Conservation (phyloP, 23 tunicate species). For the Styela clava region DNA sequence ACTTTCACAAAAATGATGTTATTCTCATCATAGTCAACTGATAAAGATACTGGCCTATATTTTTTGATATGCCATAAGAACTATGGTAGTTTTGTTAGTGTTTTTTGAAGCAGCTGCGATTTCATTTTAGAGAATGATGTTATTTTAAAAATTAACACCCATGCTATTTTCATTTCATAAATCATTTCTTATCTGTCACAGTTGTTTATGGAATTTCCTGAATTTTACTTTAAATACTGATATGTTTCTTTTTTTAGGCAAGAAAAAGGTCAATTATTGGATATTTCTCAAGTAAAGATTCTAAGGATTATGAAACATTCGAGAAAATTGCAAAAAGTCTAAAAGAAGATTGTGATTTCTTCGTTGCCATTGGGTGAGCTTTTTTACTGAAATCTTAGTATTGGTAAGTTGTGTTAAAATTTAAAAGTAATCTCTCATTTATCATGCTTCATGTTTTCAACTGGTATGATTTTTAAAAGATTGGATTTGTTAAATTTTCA, state of each 20-base stretch:
- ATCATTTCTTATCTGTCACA: neutral
- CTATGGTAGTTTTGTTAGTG: neutral
- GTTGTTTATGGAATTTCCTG: too few relatives aligned
- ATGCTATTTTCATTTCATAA: neutral
- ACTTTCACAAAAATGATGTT: too few relatives aligned
- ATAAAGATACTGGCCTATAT: too few relatives aligned
- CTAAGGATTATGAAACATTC: conserved; percentile 47
- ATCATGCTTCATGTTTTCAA: too few relatives aligned
- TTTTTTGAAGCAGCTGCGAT: neutral
- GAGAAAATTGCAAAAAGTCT: conserved; percentile 67
- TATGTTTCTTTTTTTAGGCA: conserved; percentile 54
- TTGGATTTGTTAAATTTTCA: too few relatives aligned
- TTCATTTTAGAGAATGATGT: neutral
- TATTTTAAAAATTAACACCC: too few relatives aligned
- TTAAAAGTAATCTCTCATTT: too few relatives aligned
- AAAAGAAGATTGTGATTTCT: conserved; percentile 86
- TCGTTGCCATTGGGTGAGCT: conserved; percentile 81
- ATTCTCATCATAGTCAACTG: too few relatives aligned
- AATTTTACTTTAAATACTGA: too few relatives aligned
- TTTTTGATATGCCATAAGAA: neutral
- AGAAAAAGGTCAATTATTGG: conserved; percentile 76
- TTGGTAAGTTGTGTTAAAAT: neutral
- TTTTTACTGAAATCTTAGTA: neutral
- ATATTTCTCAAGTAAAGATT: conserved; percentile 70
- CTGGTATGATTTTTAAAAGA: too few relatives aligned